These are phyloP conservation scores for Intellagama lesueurii DNA, from an alignment of 2,797 vertebrate genomes.

Conservation along the genomic window DNA sequence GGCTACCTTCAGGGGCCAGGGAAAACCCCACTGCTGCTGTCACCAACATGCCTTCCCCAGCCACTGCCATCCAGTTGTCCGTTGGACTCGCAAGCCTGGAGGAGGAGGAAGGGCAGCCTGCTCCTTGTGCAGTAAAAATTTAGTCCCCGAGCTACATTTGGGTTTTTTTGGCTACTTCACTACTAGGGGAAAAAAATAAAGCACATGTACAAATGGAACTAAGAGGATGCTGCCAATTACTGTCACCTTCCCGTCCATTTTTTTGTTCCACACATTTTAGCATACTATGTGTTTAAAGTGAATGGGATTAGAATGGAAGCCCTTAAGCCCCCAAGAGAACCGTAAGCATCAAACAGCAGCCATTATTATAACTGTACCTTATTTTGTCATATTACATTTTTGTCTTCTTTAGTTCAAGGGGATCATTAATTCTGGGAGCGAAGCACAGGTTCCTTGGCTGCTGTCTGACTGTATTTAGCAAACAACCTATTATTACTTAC, in stretches of 20 bases:
- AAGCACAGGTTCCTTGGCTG: background rate
- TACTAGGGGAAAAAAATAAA: background rate
- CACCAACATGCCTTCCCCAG: too few species aligned
- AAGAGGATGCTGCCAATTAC: background rate
- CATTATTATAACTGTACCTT: background rate
- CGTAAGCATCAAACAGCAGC: background rate
- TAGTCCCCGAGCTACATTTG: background rate
- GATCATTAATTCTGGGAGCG: slow-evolving; percentile 4
- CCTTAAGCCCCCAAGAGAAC: background rate
- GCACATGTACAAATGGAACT: background rate
- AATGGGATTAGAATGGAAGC: slow-evolving; percentile 4
- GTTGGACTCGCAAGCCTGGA: too few species aligned
- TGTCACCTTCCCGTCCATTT: background rate
- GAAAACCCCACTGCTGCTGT: too few species aligned
- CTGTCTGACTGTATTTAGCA: slow-evolving; percentile 4
- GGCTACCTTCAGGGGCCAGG: too few species aligned
- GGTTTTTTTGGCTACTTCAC: background rate
- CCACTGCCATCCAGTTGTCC: too few species aligned
- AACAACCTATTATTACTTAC: background rate
- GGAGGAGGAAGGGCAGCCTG: too few species aligned
- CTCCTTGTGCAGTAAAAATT: background rate
- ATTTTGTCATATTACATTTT: slow-evolving; percentile 17
- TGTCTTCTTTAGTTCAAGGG: slow-evolving; percentile 18
- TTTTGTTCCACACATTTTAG: background rate
- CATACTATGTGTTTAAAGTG: background rate